Evolutionary conservation across 2,888 invertebrate genomes (phyloP), one percentile per base, ranked within the genome.

Genomic region (Hydroisotoma schaefferi): DNA sequence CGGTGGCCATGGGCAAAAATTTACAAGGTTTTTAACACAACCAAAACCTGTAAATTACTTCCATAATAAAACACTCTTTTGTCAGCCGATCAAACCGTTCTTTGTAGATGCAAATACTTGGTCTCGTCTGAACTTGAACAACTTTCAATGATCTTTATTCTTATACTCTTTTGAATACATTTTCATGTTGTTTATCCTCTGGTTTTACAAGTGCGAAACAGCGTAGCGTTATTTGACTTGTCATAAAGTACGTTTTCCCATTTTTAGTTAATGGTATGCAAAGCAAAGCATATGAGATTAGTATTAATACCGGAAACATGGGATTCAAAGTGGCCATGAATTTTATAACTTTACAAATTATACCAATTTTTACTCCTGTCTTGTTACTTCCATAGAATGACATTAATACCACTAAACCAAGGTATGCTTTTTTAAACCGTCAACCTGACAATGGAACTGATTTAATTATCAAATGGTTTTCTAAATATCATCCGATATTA

Each of bases 311-410:
- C 23, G 46, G 49, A 49, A 49, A 49, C 28, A 49, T 27, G 49
- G 28, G 28, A 49, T 25, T 18, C 25, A 49, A 49, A 25, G 26
- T 49, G 49, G 26, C 49, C 49, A 26, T 49, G 49, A 49, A 49
- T 49, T 49, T 49, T 49, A 18, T 15, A 43, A 43, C n/a, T 43
- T n/a, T n/a, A n/a, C n/a, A n/a, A n/a, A n/a, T n/a, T n/a, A n/a
- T n/a, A n/a, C n/a, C n/a, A n/a, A n/a, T n/a, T n/a, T n/a, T n/a
- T n/a, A n/a, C n/a, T n/a, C n/a, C n/a, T n/a, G n/a, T n/a, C n/a
- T n/a, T n/a, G n/a, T n/a, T n/a, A n/a, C n/a, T n/a, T n/a, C n/a
- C n/a, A n/a, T n/a, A n/a, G n/a, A n/a, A n/a, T n/a, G n/a, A n/a
- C n/a, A n/a, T 10, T 33, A 33, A 33, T 33, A 6, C 6, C 6